Evolutionary conservation across 2,113 vertebrate genomes (phyloP), one percentile per base, ranked within the genome.

Genomic region (Serinus canaria): DNA sequence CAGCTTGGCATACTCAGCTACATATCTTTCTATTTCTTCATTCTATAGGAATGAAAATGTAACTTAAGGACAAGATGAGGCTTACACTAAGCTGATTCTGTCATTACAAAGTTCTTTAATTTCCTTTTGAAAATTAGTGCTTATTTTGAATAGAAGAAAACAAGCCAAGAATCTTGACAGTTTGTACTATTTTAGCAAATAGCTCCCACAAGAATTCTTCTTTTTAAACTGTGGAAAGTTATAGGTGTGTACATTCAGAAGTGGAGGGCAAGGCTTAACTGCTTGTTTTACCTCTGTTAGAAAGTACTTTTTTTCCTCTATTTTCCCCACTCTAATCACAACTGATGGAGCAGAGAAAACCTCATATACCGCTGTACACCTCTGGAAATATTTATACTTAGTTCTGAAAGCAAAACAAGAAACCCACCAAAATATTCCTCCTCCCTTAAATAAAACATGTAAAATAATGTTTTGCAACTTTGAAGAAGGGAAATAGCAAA

Each of bases 51-150:
- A 93, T 70, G 79, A 74, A 80, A 91, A 80, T 53, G 58, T 76
- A 94, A 90, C 83, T 88, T 91, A 78, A 92, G 67, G 72, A 90
- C 92, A 95, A 77, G 82, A 92, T 47, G 59, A 89, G 77, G 83
- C 77, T 87, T 75, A 90, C 22, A 20, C n/a, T 69, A 85, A 63
- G 20, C 55, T 24, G 56, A 83, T 90, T 89, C 76, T 80, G 66
- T 87, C 83, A 73, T 83, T 87, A 85, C 15, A 55, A 76, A 87
- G 58, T 72, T 7, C 47, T 78, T 74, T 46, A 17, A 83, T 83
- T 93, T 77, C 56, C 24, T 55, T 81, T 81, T 33, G 66, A 83
- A 94, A 92, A 66, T 59, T 53, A 63, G 23, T 64, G 19, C 22
- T 78, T 68, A 46, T 89, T 92, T 89, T 90, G 30, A 78, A 62